Conservation (phyloP, 2,888 invertebrate genomes). For the Drosophila mimica region DNA sequence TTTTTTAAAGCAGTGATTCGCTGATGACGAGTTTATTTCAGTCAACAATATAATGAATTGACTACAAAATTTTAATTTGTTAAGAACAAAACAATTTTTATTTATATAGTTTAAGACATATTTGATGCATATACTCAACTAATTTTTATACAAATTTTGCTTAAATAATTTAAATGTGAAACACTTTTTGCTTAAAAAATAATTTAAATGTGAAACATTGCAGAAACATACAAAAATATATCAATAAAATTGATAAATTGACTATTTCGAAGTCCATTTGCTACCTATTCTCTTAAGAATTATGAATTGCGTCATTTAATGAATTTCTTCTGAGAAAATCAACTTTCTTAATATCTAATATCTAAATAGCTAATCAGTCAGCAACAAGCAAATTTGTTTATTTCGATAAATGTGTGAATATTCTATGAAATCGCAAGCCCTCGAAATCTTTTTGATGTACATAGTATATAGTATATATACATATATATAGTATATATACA, state of each 20-base stretch:
- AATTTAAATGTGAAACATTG: background rate
- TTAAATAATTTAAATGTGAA: background rate
- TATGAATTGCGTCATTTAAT: background rate
- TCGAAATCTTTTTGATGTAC: background rate
- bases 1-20: background rate
- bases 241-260: background rate
- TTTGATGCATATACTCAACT: background rate
- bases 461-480: background rate
- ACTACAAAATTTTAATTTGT: background rate
- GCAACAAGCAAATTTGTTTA: background rate
- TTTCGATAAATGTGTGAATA: background rate
- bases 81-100: background rate
- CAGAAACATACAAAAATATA: background rate
- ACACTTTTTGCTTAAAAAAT: background rate
- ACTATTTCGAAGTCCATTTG: background rate
- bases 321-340: too few species aligned
- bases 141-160: background rate
- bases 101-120: background rate
- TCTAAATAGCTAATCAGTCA: background rate
- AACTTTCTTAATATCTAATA: background rate
- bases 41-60: background rate
- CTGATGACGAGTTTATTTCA: background rate
- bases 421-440: background rate
- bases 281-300: background rate
- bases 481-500: background rate